Base-by-base conservation (phyloP, 2,888 invertebrate species). In the Endomychus coccineus region DNA sequence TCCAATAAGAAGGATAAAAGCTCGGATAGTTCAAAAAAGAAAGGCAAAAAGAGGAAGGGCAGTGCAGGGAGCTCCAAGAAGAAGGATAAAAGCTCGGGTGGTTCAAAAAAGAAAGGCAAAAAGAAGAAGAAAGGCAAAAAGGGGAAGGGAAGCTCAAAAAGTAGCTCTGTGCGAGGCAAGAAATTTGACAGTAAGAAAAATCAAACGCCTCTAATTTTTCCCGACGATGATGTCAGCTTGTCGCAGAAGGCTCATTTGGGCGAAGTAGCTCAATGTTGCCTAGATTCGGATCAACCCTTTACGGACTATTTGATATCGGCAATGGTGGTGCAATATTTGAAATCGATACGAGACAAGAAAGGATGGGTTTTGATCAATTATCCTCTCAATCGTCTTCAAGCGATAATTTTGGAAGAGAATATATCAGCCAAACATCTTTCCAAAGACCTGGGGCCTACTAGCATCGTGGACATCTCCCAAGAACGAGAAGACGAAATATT, bases 281-380 rank as follows among this genome's bases (percentile, higher is more conserved):
- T 38, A 17, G 23, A 27, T 7, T 7, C 16, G 5, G 38, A 33
- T 2, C 33, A 38, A 27, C 61, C 69, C 16, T 56, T 77, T 36
- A 68, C 21, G 29, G 75, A 77, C 55, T 63, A 71, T 50, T 61
- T 79, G 16, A 42, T 74, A 24, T 67, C 73, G 3, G 70, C 71
- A 14, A 75, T 76, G 62, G 61, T 81, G 43, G 64, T 77, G 1
- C 77, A 78, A 50, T 79, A 77, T 50, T 55, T 80, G 11, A 74
- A 71, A 54, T 64, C 62, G 17, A 61, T 74, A 39, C 36, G 69
- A 27, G 66, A 72, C 22, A 53, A 68, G 11, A 50, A 51, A 40
- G 56, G 54, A 3, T 80, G 78, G 70, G 75, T 73, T n/a, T 62
- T 80, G 28, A 59, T 80, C 24, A 77, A 80, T 55, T 80, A 74